phyloP scores from a whole-genome alignment of 2,888 invertebrate species.

The Trichopoda pennipes region DNA sequence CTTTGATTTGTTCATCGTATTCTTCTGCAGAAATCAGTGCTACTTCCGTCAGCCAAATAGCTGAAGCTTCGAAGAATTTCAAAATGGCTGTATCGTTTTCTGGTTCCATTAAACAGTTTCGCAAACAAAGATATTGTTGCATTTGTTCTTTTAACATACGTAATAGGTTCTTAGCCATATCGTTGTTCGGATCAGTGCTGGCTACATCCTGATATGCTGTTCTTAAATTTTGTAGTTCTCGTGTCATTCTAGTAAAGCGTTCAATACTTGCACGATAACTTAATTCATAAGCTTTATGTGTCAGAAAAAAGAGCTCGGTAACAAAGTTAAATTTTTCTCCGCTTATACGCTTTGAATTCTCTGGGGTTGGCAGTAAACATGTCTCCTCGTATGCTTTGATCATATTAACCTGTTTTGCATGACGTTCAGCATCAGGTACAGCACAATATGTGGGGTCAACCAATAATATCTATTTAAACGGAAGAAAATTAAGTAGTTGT shows the following conservation, averaged over 20 bases:
- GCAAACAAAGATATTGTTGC: conserved; percentile 86
- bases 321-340: conserved; percentile 88
- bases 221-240: conserved; percentile 88
- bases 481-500: neutral
- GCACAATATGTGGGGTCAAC: conserved; percentile 94
- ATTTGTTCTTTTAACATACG: conserved; percentile 85
- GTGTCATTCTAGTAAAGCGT: conserved; percentile 85
- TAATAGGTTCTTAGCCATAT: conserved; percentile 84
- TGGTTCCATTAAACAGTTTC: conserved; percentile 89
- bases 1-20: conserved; percentile 75
- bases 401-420: conserved; percentile 86
- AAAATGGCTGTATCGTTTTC: conserved; percentile 86
- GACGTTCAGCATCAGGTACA: conserved; percentile 85
- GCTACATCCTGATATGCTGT: conserved; percentile 87
- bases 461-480: conserved; percentile 82
- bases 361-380: conserved; percentile 87
- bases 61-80: conserved; percentile 90
- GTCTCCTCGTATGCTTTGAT: conserved; percentile 88
- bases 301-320: conserved; percentile 95
- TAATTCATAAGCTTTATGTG: conserved; percentile 92
- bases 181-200: conserved; percentile 82
- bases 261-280: conserved; percentile 87
- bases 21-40: conserved; percentile 82
- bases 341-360: conserved; percentile 83
- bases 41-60: conserved; percentile 93